Evolutionary conservation across 1,140 invertebrate genomes (phyloP).

Genomic region (Ceratina japonica): DNA sequence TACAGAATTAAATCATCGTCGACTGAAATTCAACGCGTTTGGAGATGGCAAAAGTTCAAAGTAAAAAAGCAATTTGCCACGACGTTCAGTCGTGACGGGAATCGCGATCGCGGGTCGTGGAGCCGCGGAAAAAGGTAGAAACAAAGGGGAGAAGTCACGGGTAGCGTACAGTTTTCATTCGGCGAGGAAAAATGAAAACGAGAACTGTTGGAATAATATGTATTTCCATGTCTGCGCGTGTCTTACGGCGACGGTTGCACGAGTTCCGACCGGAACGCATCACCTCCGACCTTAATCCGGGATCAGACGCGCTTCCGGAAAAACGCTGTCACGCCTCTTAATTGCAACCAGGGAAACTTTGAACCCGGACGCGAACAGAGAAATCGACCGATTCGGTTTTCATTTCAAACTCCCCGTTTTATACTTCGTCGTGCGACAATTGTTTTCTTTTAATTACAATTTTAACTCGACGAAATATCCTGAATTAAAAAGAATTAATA

Average conservation of each 20-base stretch:
- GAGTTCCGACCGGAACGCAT: background rate
- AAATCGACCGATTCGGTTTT: background rate
- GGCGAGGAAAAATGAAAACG: slow-evolving; percentile 5
- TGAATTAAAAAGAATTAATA: too few relatives aligned
- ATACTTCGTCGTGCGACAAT: too few relatives aligned
- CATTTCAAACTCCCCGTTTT: background rate
- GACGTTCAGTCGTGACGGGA: too few relatives aligned
- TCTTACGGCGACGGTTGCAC: slow-evolving; percentile 10
- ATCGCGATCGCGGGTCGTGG: background rate
- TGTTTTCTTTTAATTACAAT: too few relatives aligned
- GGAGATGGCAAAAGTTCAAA: background rate
- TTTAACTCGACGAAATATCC: too few relatives aligned
- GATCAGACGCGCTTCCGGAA: slow-evolving; percentile 30
- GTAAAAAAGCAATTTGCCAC: background rate
- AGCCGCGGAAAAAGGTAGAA: background rate
- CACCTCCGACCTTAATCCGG: slow-evolving; percentile 36
- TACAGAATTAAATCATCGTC: too few relatives aligned
- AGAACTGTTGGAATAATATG: slow-evolving; percentile 19
- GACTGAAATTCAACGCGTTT: background rate
- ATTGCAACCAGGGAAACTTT: slow-evolving; percentile 23
- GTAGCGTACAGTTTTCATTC: slow-evolving; percentile 20
- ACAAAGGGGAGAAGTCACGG: background rate
- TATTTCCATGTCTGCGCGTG: background rate
- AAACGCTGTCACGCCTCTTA: slow-evolving; percentile 24
- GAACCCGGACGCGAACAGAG: background rate